Conservation (phyloP, 2,888 invertebrate species). For the Acronicta leporina region DNA sequence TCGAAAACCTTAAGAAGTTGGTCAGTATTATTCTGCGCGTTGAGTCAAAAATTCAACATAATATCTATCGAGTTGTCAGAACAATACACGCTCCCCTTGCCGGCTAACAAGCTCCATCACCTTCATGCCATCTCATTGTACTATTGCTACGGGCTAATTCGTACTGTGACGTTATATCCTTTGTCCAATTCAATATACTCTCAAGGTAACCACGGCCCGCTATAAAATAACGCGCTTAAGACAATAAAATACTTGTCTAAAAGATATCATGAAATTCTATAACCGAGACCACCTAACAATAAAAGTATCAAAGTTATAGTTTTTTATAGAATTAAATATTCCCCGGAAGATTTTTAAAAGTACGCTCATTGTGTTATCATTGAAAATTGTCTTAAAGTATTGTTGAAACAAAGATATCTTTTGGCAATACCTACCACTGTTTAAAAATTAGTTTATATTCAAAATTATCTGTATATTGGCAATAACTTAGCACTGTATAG, state of each 20-base stretch:
- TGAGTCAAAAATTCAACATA: constrained; percentile 4
- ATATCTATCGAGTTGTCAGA: constrained; percentile 28
- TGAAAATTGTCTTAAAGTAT: not conserved
- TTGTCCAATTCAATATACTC: constrained; percentile 67
- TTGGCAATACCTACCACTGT: not conserved
- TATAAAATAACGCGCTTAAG: constrained; percentile 47
- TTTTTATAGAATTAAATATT: not conserved
- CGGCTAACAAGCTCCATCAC: constrained; percentile 60
- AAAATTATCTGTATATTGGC: too few relatives aligned
- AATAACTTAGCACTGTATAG: not conserved
- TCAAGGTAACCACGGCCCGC: constrained; percentile 59
- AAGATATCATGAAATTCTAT: constrained; percentile 37
- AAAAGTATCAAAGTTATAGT: not conserved
- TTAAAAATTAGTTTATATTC: not conserved
- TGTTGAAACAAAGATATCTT: not conserved
- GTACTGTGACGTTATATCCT: constrained; percentile 65
- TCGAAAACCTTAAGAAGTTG: not conserved
- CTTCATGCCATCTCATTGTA: constrained; percentile 67
- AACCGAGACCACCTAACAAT: constrained; percentile 34
- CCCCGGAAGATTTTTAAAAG: too few relatives aligned
- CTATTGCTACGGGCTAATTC: constrained; percentile 61
- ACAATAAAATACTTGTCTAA: constrained; percentile 53
- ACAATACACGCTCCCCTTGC: constrained; percentile 64
- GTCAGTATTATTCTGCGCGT: not conserved
- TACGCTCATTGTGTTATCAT: not conserved